These are phyloP conservation scores for Apodemia hepburni DNA, from an alignment of 2,888 invertebrate genomes.

Conservation along the genomic window DNA sequence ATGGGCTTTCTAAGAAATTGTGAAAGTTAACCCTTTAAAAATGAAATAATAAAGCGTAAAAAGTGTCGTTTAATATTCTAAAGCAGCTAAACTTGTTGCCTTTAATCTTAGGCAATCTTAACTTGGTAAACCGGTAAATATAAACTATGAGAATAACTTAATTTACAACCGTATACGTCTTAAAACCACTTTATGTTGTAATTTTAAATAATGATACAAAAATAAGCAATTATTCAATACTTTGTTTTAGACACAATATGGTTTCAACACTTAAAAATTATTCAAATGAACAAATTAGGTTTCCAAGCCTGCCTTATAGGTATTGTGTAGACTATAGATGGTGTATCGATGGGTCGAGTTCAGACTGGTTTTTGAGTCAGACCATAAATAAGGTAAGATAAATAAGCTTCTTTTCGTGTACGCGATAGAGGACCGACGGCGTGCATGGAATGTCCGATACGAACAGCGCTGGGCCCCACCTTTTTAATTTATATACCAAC, in stretches of 20 bases:
- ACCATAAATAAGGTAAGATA: constrained; percentile 78
- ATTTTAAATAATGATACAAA: not conserved
- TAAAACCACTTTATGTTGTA: not conserved
- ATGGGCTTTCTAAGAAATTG: constrained; percentile 60
- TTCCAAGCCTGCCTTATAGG: not conserved
- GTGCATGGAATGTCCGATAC: constrained; percentile 39
- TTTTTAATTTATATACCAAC: not conserved
- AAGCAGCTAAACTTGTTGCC: constrained; percentile 16
- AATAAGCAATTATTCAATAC: not conserved
- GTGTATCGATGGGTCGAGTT: constrained; percentile 40
- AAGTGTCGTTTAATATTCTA: constrained; percentile 15
- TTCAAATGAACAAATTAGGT: not conserved
- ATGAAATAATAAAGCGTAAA: constrained; percentile 35
- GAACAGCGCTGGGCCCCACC: constrained; percentile 9
- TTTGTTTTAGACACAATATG: not conserved
- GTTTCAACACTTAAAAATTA: not conserved
- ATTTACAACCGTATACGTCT: not conserved
- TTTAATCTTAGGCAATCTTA: constrained; percentile 14
- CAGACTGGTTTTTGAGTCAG: constrained; percentile 71
- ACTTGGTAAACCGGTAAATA: constrained; percentile 3
- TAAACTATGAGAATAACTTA: constrained; percentile 8
- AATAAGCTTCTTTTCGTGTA: constrained; percentile 73
- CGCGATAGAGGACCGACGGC: constrained; percentile 67
- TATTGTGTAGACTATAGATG: constrained; percentile 21
- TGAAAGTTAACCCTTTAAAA: constrained; percentile 62